Percentiles rank a stretch among this genome's conserved stretches.
Evolutionary conservation across 1,140 invertebrate species (phyloP).

Genomic region (Saccostrea cuccullata): DNA sequence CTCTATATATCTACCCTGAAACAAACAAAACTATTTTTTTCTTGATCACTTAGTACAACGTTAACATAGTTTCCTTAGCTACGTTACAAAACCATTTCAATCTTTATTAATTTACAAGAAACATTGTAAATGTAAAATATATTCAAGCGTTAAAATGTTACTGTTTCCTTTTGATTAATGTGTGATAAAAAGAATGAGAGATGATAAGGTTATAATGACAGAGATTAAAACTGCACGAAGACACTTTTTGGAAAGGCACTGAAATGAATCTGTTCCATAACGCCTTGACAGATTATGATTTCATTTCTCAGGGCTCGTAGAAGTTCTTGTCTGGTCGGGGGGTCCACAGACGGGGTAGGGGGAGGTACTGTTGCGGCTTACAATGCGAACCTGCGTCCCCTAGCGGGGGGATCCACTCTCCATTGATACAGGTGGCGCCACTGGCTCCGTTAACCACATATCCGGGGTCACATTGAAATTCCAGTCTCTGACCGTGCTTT

Average conservation of each 20-base stretch:
- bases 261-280: not conserved
- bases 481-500: constrained; percentile 83
- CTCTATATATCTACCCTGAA: too few species aligned
- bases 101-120: too few species aligned
- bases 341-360: not conserved
- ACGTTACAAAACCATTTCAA: too few species aligned
- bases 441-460: constrained; percentile 91
- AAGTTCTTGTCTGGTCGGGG: constrained; percentile 8
- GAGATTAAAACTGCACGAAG: not conserved
- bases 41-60: too few species aligned
- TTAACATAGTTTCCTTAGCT: too few species aligned
- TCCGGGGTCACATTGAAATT: constrained; percentile 94
- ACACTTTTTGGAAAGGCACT: not conserved
- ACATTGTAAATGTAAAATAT: too few species aligned
- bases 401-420: constrained; percentile 88
- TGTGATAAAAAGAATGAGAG: not conserved
- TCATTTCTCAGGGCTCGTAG: not conserved
- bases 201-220: not conserved
- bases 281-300: too few species aligned
- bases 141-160: too few species aligned
- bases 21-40: too few species aligned
- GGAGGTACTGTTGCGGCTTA: not conserved
- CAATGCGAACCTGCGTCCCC: constrained; percentile 4
- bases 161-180: too few species aligned
- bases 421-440: constrained; percentile 94